Base-by-base conservation (phyloP, 2,888 invertebrate species). In the Zootermopsis nevadensis region DNA sequence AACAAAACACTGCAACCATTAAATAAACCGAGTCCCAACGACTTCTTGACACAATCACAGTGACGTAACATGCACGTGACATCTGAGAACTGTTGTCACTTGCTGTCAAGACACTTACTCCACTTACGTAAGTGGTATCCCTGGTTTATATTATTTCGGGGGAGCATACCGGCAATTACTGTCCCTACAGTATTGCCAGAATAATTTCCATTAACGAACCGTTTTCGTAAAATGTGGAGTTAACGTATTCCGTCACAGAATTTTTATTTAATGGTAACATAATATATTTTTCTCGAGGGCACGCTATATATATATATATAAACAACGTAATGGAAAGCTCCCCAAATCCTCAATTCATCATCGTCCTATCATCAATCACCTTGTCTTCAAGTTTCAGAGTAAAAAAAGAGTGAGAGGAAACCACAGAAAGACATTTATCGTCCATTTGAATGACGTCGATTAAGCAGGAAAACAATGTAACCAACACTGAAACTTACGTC, bases 321-420 rank as follows among this genome's bases (percentile, higher is more conserved):
- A 15, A 48, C 48, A 19, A 48, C 1, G 19, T 48, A 48, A 48
- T 48, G 48, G 48, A 48, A 48, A 48, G 48, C 48, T 48, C 19
- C 19, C 19, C 19, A 19, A 48, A 48, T 48, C 27, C 66, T 8
- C 66, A 30, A 66, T 66, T 66, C 66, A 66, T 66, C 66, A 66
- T 66, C 66, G n/a, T 10, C 66, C 30, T 66, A 66, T 66, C 66
- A 66, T 66, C 66, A 66, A 66, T 66, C 66, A 66, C 66, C 30
- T n/a, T 15, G 27, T 66, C 48, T 48, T 48, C 19, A 48, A 48
- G 48, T 48, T 19, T 66, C 66, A 15, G 27, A 66, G 27, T n/a
- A 66, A 66, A 66, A 53, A 30, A 66, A 66, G 8, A 27, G 27
- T n/a, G 66, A n/a, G 4, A 19, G 30, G 27, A 30, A 27, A 19